phyloP scores from a whole-genome alignment of 2,113 vertebrate genomes.

The Leptobrachium leishanense region DNA sequence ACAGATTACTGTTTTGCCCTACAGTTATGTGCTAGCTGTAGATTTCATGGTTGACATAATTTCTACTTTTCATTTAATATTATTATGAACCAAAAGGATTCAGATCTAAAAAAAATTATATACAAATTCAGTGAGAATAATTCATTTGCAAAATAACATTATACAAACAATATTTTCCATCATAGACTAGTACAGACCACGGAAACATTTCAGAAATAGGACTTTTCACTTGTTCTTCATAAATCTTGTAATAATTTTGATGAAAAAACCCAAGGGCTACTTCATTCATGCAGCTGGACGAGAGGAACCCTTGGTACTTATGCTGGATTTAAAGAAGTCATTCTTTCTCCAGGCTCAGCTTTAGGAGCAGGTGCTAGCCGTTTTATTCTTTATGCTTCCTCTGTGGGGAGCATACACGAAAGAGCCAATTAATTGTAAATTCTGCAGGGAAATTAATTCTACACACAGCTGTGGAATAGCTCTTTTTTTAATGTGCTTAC shows the following conservation, averaged over 20 bases:
- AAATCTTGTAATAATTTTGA: slow-evolving; percentile 59
- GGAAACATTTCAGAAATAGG: background rate
- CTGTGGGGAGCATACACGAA: slow-evolving; percentile 59
- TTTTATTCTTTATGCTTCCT: slow-evolving; percentile 66
- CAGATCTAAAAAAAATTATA: too few species aligned
- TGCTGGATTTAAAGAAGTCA: slow-evolving; percentile 59
- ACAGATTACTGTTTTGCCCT: too few species aligned
- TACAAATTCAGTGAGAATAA: too few species aligned
- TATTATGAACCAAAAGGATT: too few species aligned
- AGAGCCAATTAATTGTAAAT: slow-evolving; percentile 66
- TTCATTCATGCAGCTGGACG: slow-evolving; percentile 64
- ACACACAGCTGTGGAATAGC: slow-evolving; percentile 78
- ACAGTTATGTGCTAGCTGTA: too few species aligned
- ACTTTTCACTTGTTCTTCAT: slow-evolving; percentile 41
- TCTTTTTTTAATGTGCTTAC: slow-evolving; percentile 64
- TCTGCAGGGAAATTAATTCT: slow-evolving; percentile 68
- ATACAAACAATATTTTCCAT: background rate
- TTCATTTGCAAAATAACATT: background rate
- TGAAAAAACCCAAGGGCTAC: slow-evolving; percentile 63
- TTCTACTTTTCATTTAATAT: too few species aligned
- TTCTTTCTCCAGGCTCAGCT: slow-evolving; percentile 57
- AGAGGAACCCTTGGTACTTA: slow-evolving; percentile 55
- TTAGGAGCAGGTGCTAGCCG: slow-evolving; percentile 75
- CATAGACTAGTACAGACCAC: too few species aligned
- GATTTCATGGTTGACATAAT: too few species aligned